These are phyloP conservation scores for Crossoptilon crossoptilon DNA, from an alignment of 2,797 vertebrate genomes.

Conservation along the genomic window DNA sequence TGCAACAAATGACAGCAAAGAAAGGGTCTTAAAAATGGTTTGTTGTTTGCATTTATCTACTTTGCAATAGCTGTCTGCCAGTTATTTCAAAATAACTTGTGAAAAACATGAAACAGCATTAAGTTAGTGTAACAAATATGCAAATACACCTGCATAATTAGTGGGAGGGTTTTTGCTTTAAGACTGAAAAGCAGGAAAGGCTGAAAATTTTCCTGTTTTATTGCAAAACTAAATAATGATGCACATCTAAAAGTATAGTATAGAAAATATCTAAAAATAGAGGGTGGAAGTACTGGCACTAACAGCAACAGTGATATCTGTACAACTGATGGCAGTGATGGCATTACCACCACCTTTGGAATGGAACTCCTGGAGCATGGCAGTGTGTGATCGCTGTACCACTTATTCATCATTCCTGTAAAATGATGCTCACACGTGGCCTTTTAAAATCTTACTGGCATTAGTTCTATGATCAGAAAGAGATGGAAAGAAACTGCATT, in stretches of 20 bases:
- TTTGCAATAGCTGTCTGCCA: not conserved
- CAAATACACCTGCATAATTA: not conserved
- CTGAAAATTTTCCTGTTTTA: not conserved
- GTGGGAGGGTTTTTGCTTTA: not conserved
- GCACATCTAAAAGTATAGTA: not conserved
- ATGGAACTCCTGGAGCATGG: not conserved
- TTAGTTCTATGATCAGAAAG: not conserved
- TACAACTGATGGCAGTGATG: not conserved
- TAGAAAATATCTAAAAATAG: not conserved
- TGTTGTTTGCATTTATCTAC: not conserved
- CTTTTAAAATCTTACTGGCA: not conserved
- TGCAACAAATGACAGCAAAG: not conserved
- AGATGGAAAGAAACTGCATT: not conserved
- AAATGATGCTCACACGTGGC: not conserved
- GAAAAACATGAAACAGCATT: not conserved
- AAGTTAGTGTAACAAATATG: not conserved
- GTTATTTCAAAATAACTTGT: not conserved
- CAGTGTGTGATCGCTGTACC: not conserved
- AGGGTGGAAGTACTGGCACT: fast-evolving
- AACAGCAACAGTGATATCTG: not conserved
- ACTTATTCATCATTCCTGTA: not conserved
- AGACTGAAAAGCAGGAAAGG: not conserved
- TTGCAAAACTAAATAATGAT: not conserved
- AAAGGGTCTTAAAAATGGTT: not conserved
- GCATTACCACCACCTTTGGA: not conserved